These are phyloP conservation scores for Gallinago stenura DNA, from an alignment of 2,797 vertebrate species.

Conservation along the genomic window DNA sequence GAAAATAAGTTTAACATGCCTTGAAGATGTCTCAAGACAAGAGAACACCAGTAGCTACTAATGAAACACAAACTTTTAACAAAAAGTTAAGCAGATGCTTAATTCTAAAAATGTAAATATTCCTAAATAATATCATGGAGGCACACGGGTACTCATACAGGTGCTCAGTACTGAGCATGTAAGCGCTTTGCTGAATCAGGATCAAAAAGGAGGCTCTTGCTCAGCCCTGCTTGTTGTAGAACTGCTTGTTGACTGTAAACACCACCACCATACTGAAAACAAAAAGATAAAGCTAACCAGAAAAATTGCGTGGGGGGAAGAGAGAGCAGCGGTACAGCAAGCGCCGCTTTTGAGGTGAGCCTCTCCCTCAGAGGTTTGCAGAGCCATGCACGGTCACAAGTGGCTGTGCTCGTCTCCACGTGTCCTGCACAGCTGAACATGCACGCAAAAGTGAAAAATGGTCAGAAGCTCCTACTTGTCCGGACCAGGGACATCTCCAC, in stretches of 20 bases:
- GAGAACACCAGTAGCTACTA: background rate
- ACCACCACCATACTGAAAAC: background rate
- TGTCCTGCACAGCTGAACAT: background rate
- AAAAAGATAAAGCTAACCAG: background rate
- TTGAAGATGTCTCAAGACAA: background rate
- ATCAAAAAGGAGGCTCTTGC: constrained; percentile 23
- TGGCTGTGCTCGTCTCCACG: background rate
- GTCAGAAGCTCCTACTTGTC: background rate
- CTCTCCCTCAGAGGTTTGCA: background rate
- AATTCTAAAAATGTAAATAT: background rate
- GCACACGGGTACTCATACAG: background rate
- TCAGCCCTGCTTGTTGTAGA: background rate
- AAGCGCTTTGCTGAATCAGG: background rate
- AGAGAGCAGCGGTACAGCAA: background rate
- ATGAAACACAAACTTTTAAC: background rate
- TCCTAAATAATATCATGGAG: background rate
- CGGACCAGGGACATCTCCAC: background rate
- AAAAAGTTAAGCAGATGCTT: background rate
- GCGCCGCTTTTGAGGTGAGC: background rate
- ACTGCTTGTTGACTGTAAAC: constrained; percentile 50
- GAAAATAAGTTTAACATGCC: background rate
- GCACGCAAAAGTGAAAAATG: rapidly evolving
- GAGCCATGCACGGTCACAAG: background rate
- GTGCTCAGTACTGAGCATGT: background rate
- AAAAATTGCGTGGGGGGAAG: constrained; percentile 26